These are phyloP conservation scores for Sipha flava DNA, from an alignment of 1,140 invertebrate species.

Conservation along the genomic window DNA sequence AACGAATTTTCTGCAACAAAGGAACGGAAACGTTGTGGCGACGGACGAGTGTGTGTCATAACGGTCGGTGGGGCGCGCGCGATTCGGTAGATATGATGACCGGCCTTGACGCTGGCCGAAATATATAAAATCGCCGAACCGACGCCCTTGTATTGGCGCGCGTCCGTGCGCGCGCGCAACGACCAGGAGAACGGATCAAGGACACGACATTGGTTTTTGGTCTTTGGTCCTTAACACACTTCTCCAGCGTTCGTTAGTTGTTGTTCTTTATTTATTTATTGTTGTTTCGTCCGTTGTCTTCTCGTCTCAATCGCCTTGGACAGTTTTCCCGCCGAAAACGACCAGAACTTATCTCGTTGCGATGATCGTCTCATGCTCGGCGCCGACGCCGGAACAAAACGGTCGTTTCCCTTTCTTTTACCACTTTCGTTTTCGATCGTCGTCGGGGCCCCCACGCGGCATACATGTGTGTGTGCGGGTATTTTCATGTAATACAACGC, in stretches of 20 bases:
- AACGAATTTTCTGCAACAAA: not conserved
- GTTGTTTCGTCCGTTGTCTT: not conserved
- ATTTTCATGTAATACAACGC: too few species aligned
- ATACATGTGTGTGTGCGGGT: not conserved
- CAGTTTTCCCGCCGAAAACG: too few species aligned
- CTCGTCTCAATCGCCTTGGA: not conserved
- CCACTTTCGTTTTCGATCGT: not conserved
- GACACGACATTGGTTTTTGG: slow-evolving; percentile 29
- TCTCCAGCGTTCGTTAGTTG: not conserved
- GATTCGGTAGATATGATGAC: not conserved
- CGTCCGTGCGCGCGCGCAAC: not conserved
- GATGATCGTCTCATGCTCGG: too few species aligned
- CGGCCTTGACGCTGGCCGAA: slow-evolving; percentile 31
- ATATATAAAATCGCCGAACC: slow-evolving; percentile 10
- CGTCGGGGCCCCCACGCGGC: not conserved
- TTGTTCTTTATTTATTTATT: too few species aligned
- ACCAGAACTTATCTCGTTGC: too few species aligned
- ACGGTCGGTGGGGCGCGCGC: not conserved
- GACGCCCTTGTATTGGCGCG: not conserved
- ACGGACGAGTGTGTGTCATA: not conserved
- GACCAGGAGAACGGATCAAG: slow-evolving; percentile 22
- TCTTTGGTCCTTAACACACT: not conserved
- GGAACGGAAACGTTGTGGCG: not conserved
- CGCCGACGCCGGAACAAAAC: too few species aligned
- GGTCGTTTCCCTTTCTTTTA: too few species aligned